Evolutionary conservation across 2,888 invertebrate species (phyloP).

Genomic region (Catocala fraxini): DNA sequence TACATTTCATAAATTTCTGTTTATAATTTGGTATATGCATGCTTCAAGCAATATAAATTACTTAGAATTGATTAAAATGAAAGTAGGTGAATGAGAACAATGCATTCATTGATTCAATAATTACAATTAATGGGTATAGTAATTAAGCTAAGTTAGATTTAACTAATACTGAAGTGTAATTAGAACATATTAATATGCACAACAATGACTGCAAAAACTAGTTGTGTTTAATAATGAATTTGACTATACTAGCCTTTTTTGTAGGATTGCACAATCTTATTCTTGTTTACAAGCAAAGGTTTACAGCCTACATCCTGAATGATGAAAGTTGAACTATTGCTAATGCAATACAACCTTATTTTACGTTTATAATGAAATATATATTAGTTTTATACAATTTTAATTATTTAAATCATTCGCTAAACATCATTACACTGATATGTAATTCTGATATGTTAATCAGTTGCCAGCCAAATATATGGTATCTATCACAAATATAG

Average conservation of each 20-base stretch:
- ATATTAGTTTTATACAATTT: too few relatives aligned
- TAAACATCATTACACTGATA: too few relatives aligned
- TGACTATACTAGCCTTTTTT: neutral
- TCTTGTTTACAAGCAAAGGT: conserved; percentile 18
- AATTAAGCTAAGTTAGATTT: neutral
- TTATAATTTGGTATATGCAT: too few relatives aligned
- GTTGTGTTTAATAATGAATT: neutral
- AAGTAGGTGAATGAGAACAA: conserved; percentile 2
- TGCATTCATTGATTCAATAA: neutral
- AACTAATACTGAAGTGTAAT: neutral
- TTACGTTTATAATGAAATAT: neutral
- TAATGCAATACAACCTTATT: neutral
- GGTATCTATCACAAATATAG: too few relatives aligned
- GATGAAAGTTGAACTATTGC: neutral
- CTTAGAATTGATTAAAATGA: neutral
- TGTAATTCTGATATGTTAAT: too few relatives aligned
- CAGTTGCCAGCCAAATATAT: too few relatives aligned
- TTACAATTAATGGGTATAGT: too few relatives aligned
- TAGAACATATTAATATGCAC: neutral
- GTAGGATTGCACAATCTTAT: conserved; percentile 27
- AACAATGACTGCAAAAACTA: neutral
- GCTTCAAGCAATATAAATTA: too few relatives aligned
- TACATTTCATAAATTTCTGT: too few relatives aligned
- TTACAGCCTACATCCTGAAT: conserved; percentile 1
- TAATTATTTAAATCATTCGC: too few relatives aligned